Percentiles rank a stretch among this genome's conserved stretches.
Evolutionary conservation across 30 jellyfish, hydroid and myxozoan species (phyloP).

Genomic region (Pelagia noctiluca): DNA sequence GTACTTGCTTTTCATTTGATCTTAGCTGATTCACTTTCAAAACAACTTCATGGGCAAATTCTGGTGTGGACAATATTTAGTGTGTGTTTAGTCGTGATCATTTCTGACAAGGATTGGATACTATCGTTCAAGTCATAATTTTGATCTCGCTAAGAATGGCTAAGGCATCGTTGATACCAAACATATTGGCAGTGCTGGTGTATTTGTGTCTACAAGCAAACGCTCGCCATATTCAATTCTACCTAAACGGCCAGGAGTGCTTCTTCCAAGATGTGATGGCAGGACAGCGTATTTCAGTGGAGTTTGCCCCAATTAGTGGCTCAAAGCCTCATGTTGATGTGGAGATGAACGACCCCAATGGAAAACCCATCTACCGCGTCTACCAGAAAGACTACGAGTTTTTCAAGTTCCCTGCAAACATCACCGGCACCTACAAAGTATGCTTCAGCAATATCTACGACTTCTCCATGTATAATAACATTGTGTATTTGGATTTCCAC

Average conservation of each 20-base stretch:
- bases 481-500: conserved; percentile 89
- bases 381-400: conserved; percentile 87
- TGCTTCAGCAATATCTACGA: conserved; percentile 96
- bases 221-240: conserved; percentile 91
- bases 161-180: no score
- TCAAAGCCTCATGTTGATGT: conserved; percentile 98
- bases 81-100: no score
- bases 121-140: no score
- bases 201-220: not conserved
- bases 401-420: conserved; percentile 78
- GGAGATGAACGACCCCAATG: conserved; percentile 94
- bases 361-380: conserved; percentile 82
- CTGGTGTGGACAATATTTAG: no score
- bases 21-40: no score
- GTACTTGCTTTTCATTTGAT: no score
- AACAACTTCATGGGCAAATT: no score
- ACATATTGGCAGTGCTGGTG: no score
- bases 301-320: conserved; percentile 98
- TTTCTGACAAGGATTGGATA: no score
- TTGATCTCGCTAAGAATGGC: no score
- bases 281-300: conserved; percentile 82
- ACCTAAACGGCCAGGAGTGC: conserved; percentile 95
- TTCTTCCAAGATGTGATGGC: conserved; percentile 81
- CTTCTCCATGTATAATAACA: conserved; percentile 87
- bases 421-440: conserved; percentile 94